A percentile compares a stretch with the other conserved stretches of the same genome.
These are phyloP conservation scores for Propithecus perrieri DNA, from an alignment of 2,797 vertebrate species.

Conservation along the genomic window DNA sequence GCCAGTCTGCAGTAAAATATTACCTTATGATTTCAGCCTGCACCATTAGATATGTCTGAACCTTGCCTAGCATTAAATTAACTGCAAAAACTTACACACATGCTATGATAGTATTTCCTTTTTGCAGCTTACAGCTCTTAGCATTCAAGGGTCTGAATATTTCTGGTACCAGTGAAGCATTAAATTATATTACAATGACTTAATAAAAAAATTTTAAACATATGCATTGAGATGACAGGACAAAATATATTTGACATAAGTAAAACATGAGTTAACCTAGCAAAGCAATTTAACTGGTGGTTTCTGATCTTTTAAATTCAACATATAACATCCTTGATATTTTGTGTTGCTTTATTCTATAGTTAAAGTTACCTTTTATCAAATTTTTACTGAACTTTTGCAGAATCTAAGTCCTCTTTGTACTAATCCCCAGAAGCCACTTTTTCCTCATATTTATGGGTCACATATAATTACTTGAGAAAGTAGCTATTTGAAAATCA, in stretches of 20 bases:
- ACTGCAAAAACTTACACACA: not conserved
- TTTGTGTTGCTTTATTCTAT: conserved; percentile 20
- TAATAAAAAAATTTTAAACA: conserved; percentile 24
- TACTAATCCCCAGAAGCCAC: not conserved
- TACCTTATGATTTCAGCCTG: not conserved
- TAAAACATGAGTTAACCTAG: conserved; percentile 13
- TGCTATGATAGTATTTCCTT: conserved; percentile 26
- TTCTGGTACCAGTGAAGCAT: conserved; percentile 38
- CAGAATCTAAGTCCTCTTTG: not conserved
- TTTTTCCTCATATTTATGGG: conserved; percentile 43
- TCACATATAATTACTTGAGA: conserved; percentile 47
- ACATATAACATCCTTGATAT: not conserved
- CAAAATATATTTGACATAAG: conserved; percentile 27
- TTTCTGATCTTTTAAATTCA: conserved; percentile 58
- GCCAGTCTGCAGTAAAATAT: not conserved
- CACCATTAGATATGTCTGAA: not conserved
- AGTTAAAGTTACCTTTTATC: not conserved
- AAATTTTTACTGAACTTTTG: conserved; percentile 44
- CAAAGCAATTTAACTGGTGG: conserved; percentile 6
- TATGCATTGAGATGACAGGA: not conserved
- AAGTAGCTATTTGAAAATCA: conserved; percentile 31
- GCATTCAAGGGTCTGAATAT: not conserved
- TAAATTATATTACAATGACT: conserved; percentile 44
- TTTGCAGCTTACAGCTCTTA: conserved; percentile 43
- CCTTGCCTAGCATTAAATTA: conserved; percentile 19